Evolutionary conservation across 2,113 vertebrate genomes (phyloP).

Genomic region (Melanerpes aurifrons): DNA sequence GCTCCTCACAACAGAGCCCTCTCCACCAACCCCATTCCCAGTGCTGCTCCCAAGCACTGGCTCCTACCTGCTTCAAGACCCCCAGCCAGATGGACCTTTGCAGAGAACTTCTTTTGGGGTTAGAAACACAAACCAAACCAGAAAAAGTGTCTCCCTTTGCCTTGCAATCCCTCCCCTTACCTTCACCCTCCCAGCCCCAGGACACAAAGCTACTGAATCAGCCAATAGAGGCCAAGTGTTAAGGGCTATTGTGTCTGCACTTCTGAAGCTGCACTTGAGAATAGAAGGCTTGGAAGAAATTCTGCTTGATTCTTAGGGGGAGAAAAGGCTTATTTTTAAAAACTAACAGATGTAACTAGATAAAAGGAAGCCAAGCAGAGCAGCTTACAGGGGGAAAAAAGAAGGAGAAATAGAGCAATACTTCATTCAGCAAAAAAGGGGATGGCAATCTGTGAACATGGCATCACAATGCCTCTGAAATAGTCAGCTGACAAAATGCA

Average conservation of each 20-base stretch:
- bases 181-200: conserved; percentile 43
- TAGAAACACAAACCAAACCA: neutral
- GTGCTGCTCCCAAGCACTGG: neutral
- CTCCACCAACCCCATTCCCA: neutral
- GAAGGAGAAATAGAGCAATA: neutral
- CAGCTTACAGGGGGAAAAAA: neutral
- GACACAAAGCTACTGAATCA: conserved; percentile 52
- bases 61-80: neutral
- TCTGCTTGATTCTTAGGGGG: conserved; percentile 31
- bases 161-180: conserved; percentile 39
- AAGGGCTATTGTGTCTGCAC: conserved; percentile 58
- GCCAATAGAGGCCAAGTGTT: conserved; percentile 61
- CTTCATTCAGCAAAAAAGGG: neutral
- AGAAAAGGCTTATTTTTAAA: conserved; percentile 50
- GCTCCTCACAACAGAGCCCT: neutral
- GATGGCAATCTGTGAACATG: neutral
- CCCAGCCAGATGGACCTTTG: neutral
- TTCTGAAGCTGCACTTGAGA: conserved; percentile 55
- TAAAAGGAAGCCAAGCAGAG: conserved; percentile 44
- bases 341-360: conserved; percentile 46
- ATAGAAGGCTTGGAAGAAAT: conserved; percentile 51
- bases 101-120: neutral
- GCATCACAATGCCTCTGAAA: neutral
- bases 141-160: neutral
- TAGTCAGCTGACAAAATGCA: neutral